Percentiles rank a stretch among this genome's conserved stretches.
phyloP scores from a whole-genome alignment of 2,888 invertebrate genomes.

The Ophraella communa region DNA sequence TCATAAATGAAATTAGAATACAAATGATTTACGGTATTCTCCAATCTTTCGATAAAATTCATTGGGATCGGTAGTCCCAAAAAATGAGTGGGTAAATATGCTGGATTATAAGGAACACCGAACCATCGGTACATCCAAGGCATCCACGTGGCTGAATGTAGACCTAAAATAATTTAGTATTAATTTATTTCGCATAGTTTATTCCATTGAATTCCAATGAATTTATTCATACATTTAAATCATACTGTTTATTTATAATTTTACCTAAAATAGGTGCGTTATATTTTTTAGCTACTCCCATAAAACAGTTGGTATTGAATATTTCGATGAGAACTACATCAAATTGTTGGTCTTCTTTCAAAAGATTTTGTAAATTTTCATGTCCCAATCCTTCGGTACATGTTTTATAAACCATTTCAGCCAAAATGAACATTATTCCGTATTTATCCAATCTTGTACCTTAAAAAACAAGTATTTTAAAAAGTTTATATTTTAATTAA shows the following conservation, averaged over 20 bases:
- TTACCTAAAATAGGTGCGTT: constrained; percentile 62
- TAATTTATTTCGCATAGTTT: not conserved
- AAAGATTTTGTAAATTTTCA: constrained; percentile 47
- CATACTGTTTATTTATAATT: not conserved
- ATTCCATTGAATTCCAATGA: not conserved
- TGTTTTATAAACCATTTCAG: not conserved
- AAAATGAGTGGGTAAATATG: constrained; percentile 61
- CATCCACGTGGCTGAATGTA: constrained; percentile 50
- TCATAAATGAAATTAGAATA: constrained; percentile 27
- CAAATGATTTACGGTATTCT: constrained; percentile 54
- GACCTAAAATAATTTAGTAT: constrained; percentile 12
- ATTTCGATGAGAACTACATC: constrained; percentile 72
- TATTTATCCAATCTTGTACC: constrained; percentile 11
- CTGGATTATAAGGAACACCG: constrained; percentile 61
- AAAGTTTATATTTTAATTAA: not conserved
- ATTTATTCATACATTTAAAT: too few relatives aligned
- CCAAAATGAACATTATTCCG: not conserved
- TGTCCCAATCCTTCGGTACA: constrained; percentile 16
- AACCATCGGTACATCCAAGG: constrained; percentile 61
- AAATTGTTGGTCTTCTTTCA: constrained; percentile 63
- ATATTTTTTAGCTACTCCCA: constrained; percentile 70
- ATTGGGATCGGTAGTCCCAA: constrained; percentile 49
- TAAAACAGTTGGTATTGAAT: constrained; percentile 75
- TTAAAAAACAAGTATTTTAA: not conserved
- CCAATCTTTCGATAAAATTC: constrained; percentile 52